phyloP scores from a whole-genome alignment of 2,797 vertebrate genomes.

The Merluccius polli region DNA sequence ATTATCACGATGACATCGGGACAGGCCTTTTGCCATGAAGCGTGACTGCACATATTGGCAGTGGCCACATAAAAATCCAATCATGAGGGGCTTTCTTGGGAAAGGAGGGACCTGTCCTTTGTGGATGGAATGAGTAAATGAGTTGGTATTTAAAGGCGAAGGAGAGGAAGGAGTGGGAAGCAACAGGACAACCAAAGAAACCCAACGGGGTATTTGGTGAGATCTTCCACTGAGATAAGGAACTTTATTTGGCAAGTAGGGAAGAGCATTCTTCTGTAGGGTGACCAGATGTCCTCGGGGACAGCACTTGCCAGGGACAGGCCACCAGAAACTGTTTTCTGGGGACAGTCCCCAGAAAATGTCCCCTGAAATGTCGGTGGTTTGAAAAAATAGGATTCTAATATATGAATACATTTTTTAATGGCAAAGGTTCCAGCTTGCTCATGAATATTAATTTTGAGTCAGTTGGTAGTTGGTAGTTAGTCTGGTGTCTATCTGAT shows the following conservation, averaged over 20 bases:
- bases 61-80: conserved; percentile 32
- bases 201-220: not conserved
- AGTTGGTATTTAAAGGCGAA: not conserved
- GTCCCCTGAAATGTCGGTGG: no score
- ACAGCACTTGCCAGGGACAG: no score
- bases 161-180: not conserved
- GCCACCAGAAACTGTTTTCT: no score
- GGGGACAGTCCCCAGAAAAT: no score
- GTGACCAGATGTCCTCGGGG: no score
- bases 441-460: no score
- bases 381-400: no score
- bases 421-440: no score
- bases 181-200: not conserved
- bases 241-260: not conserved
- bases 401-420: no score
- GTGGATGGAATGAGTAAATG: not conserved
- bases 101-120: not conserved
- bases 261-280: no score
- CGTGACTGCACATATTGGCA: conserved; percentile 49
- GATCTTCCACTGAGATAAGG: not conserved
- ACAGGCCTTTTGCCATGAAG: conserved; percentile 41
- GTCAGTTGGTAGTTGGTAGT: no score
- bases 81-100: not conserved
- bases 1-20: conserved; percentile 60
- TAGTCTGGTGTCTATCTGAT: no score